Base-by-base conservation (phyloP, 2,888 invertebrate species). In the Conops quadrifasciatus region DNA sequence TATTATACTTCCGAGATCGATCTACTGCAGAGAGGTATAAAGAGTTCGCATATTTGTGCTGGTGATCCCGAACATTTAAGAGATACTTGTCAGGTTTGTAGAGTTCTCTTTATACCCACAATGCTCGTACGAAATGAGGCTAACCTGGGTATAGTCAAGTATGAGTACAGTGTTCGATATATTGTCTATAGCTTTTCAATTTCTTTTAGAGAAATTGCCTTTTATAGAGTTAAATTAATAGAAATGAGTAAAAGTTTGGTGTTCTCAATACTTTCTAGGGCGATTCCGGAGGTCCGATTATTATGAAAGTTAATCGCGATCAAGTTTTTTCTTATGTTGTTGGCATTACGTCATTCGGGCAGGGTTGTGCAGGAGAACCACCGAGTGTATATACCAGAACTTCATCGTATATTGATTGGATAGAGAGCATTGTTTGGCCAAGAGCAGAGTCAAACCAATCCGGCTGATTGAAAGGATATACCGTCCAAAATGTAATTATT, bases 371-470 rank as follows among this genome's bases (percentile, higher is more conserved):
- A 67, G 77, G 76, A 30, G 78, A 79, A 0, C 82, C 82, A 11
- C 83, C 82, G 4, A 78, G 80, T 9, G 75, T 82, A 36, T 83
- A 82, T 43, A 78, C 82, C 0, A 75, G 82, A 21, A 78, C 81
- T n/a, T 82, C 79, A 36, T 75, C 78, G 51, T 82, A 77, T 56
- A 65, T 81, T 9, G 80, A 82, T 36, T 82, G 82, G 82, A 82
- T 82, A 36, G 82, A 83, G 70, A 28, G 71, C 11, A 78, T 78
- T 69, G 78, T 82, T 3, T 82, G 82, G 82, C 80, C 81, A n/a
- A 56, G 49, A n/a, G 13, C 5, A 26, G 21, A 56, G 53, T n/a
- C 21, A n/a, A 2, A 49, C 2, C 49, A 19, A 49, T 49, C 3
- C 15, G 11, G 49, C 2, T 49, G 9, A 36, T 36, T 7, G 36